A percentile compares a stretch with the other conserved stretches of the same genome.
Conservation (phyloP, 2,797 vertebrate species). For the Pipistrellus kuhlii region DNA sequence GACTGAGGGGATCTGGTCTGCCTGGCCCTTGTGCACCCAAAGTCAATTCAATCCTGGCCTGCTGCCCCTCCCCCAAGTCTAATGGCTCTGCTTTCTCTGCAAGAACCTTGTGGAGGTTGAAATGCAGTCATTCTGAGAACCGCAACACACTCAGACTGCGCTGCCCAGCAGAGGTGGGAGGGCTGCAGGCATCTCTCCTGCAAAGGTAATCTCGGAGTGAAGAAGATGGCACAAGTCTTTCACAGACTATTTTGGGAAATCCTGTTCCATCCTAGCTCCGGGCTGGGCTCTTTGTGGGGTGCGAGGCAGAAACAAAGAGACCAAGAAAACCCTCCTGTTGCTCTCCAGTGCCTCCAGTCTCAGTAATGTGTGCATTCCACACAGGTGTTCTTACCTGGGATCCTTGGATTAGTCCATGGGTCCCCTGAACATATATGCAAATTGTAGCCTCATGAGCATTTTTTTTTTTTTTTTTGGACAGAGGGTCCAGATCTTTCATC, state of each 20-base stretch:
- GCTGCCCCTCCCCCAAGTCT: not conserved
- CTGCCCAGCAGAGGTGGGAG: not conserved
- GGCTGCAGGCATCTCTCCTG: rapidly evolving
- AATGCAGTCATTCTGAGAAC: not conserved
- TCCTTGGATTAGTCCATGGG: rapidly evolving
- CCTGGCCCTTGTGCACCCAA: not conserved
- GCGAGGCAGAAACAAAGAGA: not conserved
- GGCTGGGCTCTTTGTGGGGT: not conserved
- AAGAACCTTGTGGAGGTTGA: not conserved
- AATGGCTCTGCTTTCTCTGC: not conserved
- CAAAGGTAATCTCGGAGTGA: not conserved
- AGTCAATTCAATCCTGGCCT: not conserved
- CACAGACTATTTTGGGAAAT: not conserved
- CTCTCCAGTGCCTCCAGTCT: not conserved
- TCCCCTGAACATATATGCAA: not conserved
- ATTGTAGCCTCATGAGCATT: not conserved
- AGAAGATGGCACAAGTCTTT: rapidly evolving
- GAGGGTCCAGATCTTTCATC: not conserved
- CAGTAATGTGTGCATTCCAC: not conserved
- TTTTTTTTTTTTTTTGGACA: not conserved
- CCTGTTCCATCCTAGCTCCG: not conserved
- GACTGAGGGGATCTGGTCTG: not conserved
- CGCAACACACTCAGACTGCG: rapidly evolving
- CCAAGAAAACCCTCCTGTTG: rapidly evolving
- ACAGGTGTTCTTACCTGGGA: not conserved